These are phyloP conservation scores for Borostomias antarcticus DNA, from an alignment of 2,797 vertebrate genomes.

Conservation along the genomic window DNA sequence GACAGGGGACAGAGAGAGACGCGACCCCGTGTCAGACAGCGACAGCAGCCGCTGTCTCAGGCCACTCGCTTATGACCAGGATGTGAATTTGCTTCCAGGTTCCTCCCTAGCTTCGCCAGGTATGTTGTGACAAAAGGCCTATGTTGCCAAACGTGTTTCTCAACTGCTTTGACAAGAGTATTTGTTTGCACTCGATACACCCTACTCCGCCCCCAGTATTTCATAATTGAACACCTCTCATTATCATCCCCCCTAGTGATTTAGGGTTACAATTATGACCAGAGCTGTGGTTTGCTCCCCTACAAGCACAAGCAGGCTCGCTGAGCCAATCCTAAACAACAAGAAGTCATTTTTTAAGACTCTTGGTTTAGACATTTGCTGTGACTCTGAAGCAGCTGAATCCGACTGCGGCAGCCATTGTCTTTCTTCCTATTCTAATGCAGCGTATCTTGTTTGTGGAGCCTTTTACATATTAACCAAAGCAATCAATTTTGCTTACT, in stretches of 20 bases:
- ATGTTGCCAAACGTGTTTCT: constrained; percentile 74
- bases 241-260: constrained; percentile 37
- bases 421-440: constrained; percentile 30
- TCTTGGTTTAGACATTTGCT: no score
- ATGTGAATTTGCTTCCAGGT: constrained; percentile 32
- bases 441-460: constrained; percentile 65
- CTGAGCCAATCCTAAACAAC: constrained; percentile 7
- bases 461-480: constrained; percentile 82
- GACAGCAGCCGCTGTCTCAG: background rate
- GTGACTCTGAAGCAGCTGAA: background rate
- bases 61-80: constrained; percentile 24
- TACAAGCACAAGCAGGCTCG: constrained; percentile 10
- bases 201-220: constrained; percentile 35
- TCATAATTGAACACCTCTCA: constrained; percentile 48
- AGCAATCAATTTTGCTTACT: constrained; percentile 68
- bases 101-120: constrained; percentile 30
- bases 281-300: constrained; percentile 1
- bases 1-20: background rate
- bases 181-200: constrained; percentile 55
- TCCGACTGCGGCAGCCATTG: background rate
- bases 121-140: constrained; percentile 55
- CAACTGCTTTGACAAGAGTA: constrained; percentile 39
- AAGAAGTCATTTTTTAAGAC: background rate
- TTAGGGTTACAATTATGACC: constrained; percentile 3
- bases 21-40: constrained; percentile 10